Conservation (phyloP, 2,888 invertebrate species). For the Polyommatus icarus region DNA sequence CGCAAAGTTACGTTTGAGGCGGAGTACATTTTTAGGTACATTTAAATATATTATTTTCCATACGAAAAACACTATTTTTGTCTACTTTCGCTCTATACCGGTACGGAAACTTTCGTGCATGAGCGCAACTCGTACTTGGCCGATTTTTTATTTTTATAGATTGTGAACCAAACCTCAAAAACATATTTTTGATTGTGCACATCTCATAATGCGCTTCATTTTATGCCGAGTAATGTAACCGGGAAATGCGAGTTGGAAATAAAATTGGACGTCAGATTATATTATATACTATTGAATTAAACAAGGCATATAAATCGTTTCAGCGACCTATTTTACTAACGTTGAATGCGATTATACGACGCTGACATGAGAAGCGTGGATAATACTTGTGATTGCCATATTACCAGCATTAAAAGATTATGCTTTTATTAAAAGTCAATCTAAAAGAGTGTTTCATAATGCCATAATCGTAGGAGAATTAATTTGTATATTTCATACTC, state of each 20-base stretch:
- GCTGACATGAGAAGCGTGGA: conserved; percentile 25
- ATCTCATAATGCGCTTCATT: background rate
- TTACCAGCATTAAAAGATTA: conserved; percentile 25
- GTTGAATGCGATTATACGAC: conserved; percentile 24
- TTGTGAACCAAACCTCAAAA: background rate
- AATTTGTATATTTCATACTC: background rate
- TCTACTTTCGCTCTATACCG: no score
- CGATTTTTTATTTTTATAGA: no score
- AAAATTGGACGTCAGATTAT: conserved; percentile 17
- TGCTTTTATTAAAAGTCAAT: conserved; percentile 9
- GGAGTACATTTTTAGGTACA: no score
- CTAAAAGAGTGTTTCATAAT: background rate
- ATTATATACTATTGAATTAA: conserved; percentile 29
- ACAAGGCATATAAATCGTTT: conserved; percentile 29
- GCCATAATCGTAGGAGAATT: background rate
- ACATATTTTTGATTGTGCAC: background rate
- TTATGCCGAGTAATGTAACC: background rate
- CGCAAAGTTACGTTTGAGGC: background rate
- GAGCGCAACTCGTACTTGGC: no score
- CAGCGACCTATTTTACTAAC: conserved; percentile 23
- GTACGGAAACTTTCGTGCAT: no score
- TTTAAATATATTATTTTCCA: no score
- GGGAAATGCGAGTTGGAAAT: background rate
- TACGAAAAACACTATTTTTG: no score
- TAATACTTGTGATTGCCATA: conserved; percentile 27